Conservation (phyloP, 2,113 vertebrate genomes). For the Elachura formosa region DNA sequence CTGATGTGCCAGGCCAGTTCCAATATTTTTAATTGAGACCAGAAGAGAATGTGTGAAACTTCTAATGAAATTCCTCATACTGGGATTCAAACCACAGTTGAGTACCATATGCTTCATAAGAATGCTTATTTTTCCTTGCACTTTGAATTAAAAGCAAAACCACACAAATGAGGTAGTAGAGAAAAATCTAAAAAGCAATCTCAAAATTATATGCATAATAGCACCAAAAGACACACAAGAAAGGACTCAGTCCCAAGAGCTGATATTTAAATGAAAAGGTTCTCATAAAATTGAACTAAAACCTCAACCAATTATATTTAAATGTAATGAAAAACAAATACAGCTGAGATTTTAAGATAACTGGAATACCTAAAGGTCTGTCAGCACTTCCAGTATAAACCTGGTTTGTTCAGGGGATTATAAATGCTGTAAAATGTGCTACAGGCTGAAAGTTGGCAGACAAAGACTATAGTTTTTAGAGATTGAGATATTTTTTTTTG, state of each 20-base stretch:
- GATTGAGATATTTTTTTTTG: not conserved
- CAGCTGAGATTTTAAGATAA: conserved; percentile 71
- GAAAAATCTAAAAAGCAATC: conserved; percentile 13
- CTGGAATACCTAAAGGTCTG: conserved; percentile 68
- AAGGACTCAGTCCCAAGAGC: conserved; percentile 32
- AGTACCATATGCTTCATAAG: not conserved
- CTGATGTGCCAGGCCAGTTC: not conserved
- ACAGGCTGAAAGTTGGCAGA: conserved; percentile 68
- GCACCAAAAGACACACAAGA: conserved; percentile 1
- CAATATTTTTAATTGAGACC: not conserved
- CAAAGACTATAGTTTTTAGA: conserved; percentile 60
- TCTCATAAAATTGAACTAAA: conserved; percentile 64
- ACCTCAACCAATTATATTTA: conserved; percentile 72
- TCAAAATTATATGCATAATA: not conserved
- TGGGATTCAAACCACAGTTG: not conserved
- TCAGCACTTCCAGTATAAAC: conserved; percentile 74
- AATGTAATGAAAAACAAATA: conserved; percentile 79
- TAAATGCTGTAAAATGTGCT: conserved; percentile 71
- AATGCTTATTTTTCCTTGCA: not conserved
- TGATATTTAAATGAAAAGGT: conserved; percentile 64
- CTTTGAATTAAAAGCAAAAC: conserved; percentile 20
- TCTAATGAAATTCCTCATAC: not conserved
- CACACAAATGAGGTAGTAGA: not conserved
- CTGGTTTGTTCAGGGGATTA: conserved; percentile 73
- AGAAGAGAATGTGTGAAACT: not conserved